Evolutionary conservation across 2,113 vertebrate species (phyloP).

Genomic region (Corvus cornix): DNA sequence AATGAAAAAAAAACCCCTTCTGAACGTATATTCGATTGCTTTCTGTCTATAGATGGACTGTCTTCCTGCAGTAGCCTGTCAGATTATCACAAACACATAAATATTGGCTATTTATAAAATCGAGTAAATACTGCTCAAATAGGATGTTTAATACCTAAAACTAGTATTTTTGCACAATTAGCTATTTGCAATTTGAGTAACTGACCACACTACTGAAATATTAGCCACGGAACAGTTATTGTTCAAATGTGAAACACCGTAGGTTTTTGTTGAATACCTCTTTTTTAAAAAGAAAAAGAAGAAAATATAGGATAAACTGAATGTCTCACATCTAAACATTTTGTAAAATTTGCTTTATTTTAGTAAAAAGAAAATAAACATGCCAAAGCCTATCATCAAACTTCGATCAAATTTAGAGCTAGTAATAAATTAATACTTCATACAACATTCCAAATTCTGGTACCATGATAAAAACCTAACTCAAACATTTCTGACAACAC

Average conservation of each 20-base stretch:
- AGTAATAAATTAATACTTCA: neutral
- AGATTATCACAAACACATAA: neutral
- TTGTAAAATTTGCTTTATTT: neutral
- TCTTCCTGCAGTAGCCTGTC: neutral
- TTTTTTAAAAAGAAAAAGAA: neutral
- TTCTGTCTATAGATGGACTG: neutral
- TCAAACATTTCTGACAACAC: neutral
- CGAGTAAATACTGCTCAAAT: accelerated
- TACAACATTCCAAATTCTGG: neutral
- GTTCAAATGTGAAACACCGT: neutral
- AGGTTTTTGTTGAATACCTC: neutral
- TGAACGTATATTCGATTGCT: accelerated
- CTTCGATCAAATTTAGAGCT: neutral
- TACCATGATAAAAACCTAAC: neutral
- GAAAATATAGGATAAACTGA: neutral
- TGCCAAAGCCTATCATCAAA: neutral
- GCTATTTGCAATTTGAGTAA: neutral
- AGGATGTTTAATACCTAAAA: neutral
- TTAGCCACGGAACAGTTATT: neutral
- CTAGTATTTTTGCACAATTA: neutral
- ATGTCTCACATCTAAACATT: neutral
- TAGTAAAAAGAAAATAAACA: neutral
- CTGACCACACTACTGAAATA: neutral
- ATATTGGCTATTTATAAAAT: neutral
- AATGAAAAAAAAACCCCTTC: neutral